These are phyloP conservation scores for Falcunculus frontatus DNA, from an alignment of 2,113 vertebrate genomes.

Conservation along the genomic window DNA sequence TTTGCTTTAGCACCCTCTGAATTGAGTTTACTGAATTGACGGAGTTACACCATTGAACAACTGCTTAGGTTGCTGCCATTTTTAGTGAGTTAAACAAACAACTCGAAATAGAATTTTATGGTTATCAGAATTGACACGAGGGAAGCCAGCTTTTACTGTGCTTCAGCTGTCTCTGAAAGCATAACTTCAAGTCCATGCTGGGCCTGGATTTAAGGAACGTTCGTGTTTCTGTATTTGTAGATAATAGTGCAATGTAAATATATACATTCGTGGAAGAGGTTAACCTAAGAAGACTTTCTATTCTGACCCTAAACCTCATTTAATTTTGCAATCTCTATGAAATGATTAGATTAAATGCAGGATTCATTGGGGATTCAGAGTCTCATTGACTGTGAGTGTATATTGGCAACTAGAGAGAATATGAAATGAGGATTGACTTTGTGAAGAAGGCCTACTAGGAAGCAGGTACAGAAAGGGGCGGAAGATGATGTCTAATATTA, in stretches of 20 bases:
- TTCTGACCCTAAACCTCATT: conserved; percentile 8
- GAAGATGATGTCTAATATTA: neutral
- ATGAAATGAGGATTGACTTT: neutral
- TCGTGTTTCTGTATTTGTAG: neutral
- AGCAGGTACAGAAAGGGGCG: neutral
- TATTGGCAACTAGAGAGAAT: neutral
- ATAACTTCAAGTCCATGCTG: neutral
- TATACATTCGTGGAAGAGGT: neutral
- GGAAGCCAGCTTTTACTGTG: neutral
- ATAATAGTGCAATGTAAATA: neutral
- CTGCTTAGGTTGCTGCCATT: neutral
- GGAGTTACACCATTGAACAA: neutral
- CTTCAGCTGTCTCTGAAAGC: neutral
- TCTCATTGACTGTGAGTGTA: neutral
- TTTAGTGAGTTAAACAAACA: neutral
- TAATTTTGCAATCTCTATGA: neutral
- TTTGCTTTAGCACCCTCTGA: neutral
- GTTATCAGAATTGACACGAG: neutral
- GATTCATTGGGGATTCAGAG: neutral
- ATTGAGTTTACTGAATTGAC: neutral
- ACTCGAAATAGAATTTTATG: neutral
- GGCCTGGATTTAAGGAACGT: neutral
- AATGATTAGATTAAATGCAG: neutral
- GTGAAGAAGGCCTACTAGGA: neutral
- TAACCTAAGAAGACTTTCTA: neutral